These are phyloP conservation scores for Meteorus sp. DNA, from an alignment of 1,140 invertebrate species.

Conservation along the genomic window DNA sequence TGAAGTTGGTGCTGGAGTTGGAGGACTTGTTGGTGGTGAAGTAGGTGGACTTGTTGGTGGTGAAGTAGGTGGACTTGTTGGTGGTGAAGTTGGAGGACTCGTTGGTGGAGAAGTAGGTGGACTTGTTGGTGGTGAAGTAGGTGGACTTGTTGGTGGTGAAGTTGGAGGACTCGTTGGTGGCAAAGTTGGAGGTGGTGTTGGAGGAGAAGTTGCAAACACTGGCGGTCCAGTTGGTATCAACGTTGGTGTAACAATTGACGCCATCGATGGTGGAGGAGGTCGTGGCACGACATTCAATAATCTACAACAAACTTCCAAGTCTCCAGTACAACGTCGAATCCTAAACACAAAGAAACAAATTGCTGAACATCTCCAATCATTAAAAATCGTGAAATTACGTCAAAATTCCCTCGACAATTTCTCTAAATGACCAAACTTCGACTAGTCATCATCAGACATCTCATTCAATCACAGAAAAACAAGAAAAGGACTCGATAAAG, in stretches of 20 bases:
- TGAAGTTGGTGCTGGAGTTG: slow-evolving; percentile 20
- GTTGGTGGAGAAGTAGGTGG: slow-evolving; percentile 27
- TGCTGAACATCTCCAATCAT: background rate
- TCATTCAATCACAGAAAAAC: too few species aligned
- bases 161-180: slow-evolving; percentile 20
- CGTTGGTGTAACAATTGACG: slow-evolving; percentile 18
- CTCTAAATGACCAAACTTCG: too few species aligned
- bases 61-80: slow-evolving; percentile 24
- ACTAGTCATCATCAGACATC: too few species aligned
- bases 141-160: slow-evolving; percentile 11
- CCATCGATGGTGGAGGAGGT: slow-evolving; percentile 9
- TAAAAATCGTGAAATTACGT: background rate
- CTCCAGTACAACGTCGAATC: slow-evolving; percentile 40
- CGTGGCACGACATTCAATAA: too few species aligned
- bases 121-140: slow-evolving; percentile 25
- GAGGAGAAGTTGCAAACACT: background rate
- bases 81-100: background rate
- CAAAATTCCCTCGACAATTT: background rate
- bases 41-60: slow-evolving; percentile 10
- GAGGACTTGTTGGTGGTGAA: background rate
- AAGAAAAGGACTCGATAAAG: too few species aligned
- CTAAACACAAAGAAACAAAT: slow-evolving; percentile 25
- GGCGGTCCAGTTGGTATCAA: background rate
- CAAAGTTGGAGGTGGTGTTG: slow-evolving; percentile 18
- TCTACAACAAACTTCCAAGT: slow-evolving; percentile 48